phyloP scores from a whole-genome alignment of 2,888 invertebrate genomes.

The Andrena chrysosceles region DNA sequence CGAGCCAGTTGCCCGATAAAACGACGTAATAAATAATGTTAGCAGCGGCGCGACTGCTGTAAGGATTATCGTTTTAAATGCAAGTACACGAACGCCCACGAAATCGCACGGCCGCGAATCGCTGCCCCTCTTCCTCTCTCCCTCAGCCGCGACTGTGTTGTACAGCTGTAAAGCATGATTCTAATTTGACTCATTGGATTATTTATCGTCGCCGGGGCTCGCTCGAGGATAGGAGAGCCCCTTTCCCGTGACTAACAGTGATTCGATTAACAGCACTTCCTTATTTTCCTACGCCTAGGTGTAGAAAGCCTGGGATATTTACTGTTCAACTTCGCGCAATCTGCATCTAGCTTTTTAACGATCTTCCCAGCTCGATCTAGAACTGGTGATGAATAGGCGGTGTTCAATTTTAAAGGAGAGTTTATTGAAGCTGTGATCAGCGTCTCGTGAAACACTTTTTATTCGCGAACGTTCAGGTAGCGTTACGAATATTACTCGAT shows the following conservation, averaged over 20 bases:
- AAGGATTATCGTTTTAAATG: slow-evolving; percentile 71
- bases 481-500: background rate
- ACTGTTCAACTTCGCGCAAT: background rate
- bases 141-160: slow-evolving; percentile 5
- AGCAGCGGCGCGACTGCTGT: slow-evolving; percentile 61
- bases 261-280: slow-evolving; percentile 27
- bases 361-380: background rate
- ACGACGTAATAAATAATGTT: slow-evolving; percentile 71
- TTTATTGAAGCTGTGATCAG: too few species aligned
- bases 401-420: too few species aligned
- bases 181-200: slow-evolving; percentile 66
- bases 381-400: too few species aligned
- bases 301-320: slow-evolving; percentile 1
- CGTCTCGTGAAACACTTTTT: too few species aligned
- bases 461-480: too few species aligned
- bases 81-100: slow-evolving; percentile 64
- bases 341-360: background rate
- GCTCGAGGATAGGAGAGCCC: slow-evolving; percentile 20
- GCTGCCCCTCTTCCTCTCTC: slow-evolving; percentile 11
- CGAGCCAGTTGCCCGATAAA: slow-evolving; percentile 74
- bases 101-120: slow-evolving; percentile 58
- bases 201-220: slow-evolving; percentile 47
- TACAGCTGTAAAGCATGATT: slow-evolving; percentile 60
- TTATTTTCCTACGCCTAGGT: background rate
- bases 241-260: slow-evolving; percentile 23